A percentile compares a stretch with the other conserved stretches of the same genome.
Conservation (phyloP, 2,113 vertebrate genomes). For the Antechinus flavipes region DNA sequence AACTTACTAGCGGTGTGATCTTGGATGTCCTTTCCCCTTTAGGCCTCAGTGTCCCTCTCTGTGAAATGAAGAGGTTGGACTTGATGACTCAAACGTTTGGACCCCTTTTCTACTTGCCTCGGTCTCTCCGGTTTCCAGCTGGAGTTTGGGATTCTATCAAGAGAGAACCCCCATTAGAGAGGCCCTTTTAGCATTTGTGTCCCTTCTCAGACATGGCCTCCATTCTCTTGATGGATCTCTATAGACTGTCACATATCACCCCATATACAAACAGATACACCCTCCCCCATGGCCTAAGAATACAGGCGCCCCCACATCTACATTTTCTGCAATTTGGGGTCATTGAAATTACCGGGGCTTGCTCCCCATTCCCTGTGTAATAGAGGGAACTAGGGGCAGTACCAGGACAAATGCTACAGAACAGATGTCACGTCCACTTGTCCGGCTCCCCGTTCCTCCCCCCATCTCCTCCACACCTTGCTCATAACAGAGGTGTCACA, state of each 20-base stretch:
- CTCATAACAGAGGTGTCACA: slow-evolving; percentile 24
- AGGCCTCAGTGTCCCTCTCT: background rate
- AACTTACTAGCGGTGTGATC: background rate
- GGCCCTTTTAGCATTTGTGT: background rate
- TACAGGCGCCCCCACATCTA: slow-evolving; percentile 3
- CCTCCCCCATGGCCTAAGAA: background rate
- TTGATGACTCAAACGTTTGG: background rate
- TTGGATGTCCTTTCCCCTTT: background rate
- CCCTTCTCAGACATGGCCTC: slow-evolving; percentile 21
- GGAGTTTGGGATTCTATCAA: slow-evolving; percentile 13
- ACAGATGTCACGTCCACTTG: slow-evolving; percentile 19
- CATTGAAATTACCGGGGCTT: slow-evolving; percentile 7
- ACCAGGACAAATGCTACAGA: slow-evolving; percentile 29
- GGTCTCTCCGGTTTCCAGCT: background rate
- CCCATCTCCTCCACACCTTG: background rate
- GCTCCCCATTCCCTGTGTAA: background rate
- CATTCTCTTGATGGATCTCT: background rate
- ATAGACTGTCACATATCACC: background rate
- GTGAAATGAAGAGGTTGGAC: background rate
- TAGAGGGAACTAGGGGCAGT: background rate
- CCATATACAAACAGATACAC: background rate
- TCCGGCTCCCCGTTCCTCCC: slow-evolving; percentile 4
- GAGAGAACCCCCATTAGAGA: background rate
- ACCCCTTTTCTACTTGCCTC: slow-evolving; percentile 14
- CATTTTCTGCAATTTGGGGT: slow-evolving; percentile 8